Conservation (phyloP, 1,140 invertebrate genomes). For the Periplaneta americana region DNA sequence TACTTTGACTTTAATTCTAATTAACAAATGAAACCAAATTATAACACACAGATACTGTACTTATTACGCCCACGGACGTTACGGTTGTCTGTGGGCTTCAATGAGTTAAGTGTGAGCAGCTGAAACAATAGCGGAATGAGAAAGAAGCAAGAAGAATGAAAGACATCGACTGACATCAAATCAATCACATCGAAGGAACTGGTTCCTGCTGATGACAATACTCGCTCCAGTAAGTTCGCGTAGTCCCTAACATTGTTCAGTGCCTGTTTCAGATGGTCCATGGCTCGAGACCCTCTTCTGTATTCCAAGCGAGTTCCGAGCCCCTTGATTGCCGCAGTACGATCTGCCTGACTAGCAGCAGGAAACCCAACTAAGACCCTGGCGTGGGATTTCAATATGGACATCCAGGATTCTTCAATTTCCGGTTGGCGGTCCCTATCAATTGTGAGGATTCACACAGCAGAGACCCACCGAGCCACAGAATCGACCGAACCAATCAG, state of each 20-base stretch:
- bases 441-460: not conserved
- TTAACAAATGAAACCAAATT: too few relatives aligned
- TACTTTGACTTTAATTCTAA: too few relatives aligned
- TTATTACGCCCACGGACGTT: too few relatives aligned
- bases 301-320: not conserved
- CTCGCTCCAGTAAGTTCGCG: not conserved
- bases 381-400: slow-evolving; percentile 1
- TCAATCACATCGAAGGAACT: not conserved
- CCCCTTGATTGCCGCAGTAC: not conserved
- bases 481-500: not conserved
- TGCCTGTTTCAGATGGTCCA: not conserved
- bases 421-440: not conserved
- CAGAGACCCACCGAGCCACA: not conserved
- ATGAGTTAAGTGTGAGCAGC: too few relatives aligned
- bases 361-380: not conserved
- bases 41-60: too few relatives aligned
- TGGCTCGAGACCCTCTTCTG: not conserved
- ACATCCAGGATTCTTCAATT: slow-evolving; percentile 3
- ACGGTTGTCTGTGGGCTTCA: too few relatives aligned
- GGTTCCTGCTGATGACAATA: not conserved
- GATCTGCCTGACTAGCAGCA: too few relatives aligned
- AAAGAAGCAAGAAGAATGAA: not conserved
- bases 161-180: not conserved
- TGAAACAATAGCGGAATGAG: not conserved
- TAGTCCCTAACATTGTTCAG: not conserved